Conservation (phyloP, 2,113 vertebrate species). For the Neodontobutis hainanensis region DNA sequence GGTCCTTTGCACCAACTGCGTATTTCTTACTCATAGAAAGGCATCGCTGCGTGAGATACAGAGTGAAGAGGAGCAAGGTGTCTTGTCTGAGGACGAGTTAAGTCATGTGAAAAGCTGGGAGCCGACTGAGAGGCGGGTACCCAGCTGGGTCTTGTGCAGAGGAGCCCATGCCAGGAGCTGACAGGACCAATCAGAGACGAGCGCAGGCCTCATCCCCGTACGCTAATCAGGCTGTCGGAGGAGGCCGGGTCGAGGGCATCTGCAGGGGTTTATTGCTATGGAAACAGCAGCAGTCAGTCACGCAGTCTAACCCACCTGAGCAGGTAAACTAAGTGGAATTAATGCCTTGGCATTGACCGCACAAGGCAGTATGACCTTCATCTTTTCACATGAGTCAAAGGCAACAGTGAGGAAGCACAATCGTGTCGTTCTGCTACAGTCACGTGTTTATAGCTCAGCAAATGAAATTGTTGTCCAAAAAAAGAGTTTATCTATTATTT, state of each 20-base stretch:
- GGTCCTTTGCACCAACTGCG: constrained; percentile 3
- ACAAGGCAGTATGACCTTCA: constrained; percentile 38
- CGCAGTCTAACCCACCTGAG: constrained; percentile 62
- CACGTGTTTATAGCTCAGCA: background rate
- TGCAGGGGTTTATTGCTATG: constrained; percentile 63
- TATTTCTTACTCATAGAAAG: background rate
- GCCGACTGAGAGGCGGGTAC: constrained; percentile 35
- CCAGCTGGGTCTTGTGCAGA: constrained; percentile 69
- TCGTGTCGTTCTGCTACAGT: background rate
- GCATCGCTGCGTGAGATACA: constrained; percentile 8
- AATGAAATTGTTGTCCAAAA: background rate
- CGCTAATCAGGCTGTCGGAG: constrained; percentile 54
- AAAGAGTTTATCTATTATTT: constrained; percentile 6
- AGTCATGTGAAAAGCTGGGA: constrained; percentile 70
- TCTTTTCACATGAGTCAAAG: constrained; percentile 2
- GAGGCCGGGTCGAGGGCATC: constrained; percentile 48
- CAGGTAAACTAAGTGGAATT: constrained; percentile 67
- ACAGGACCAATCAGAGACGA: constrained; percentile 61
- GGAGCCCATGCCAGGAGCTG: constrained; percentile 61
- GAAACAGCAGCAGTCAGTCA: constrained; percentile 52
- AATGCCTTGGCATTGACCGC: constrained; percentile 22
- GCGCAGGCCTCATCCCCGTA: constrained; percentile 54
- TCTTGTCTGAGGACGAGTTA: constrained; percentile 44
- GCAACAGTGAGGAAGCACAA: too few relatives aligned
- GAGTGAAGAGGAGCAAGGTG: constrained; percentile 24